Base-by-base conservation (phyloP, 2,888 invertebrate species). In the Melieria crassipennis region DNA sequence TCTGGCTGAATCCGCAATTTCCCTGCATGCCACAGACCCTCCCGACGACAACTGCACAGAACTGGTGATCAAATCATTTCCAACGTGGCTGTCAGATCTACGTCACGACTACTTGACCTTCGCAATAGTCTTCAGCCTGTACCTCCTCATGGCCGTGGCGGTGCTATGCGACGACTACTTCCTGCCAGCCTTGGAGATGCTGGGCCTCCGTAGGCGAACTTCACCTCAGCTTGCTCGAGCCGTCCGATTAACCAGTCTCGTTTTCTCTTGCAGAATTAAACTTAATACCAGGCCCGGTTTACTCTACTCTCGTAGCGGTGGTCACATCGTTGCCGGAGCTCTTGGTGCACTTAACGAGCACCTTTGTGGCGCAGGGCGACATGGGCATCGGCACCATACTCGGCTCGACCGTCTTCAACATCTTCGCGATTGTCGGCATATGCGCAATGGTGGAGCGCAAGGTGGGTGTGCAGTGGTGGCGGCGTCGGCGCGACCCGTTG, bases 231-330 rank as follows among this genome's bases (percentile, higher is more conserved):
- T 7, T 10, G 16, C 45, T 46, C 46, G 30, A 46, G 10, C 13
- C 10, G 4, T 16, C 11, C 7, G 46, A 10, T 57, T 1, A 30
- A 30, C 30, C 30, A 30, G 30, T 30, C 42, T 58, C 30, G 1
- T 57, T 30, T 60, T 61, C 7, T 55, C 16, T 48, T 58, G 6
- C 86, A 93, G 93, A 92, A 73, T 85, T 93, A 78, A 92, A 92
- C 82, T 92, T 94, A 91, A 92, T 93, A 56, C 92, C 92, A 80
- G 96, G 96, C 86, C 95, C 96, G 75, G 96, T 96, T 42, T 96
- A 96, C 6, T 96, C 96, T 63, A 97, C 96, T 2, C 95, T 97
- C 84, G 96, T 97, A 95, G 96, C 96, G 42, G 92, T 96, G n/a
- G 96, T 95, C 43, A 96, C 95, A 42, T 94, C 94, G 58, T 94